Evolutionary conservation across 2,797 vertebrate genomes (phyloP), one percentile per base, ranked within the genome.

Genomic region (Hozukius guyotensis): DNA sequence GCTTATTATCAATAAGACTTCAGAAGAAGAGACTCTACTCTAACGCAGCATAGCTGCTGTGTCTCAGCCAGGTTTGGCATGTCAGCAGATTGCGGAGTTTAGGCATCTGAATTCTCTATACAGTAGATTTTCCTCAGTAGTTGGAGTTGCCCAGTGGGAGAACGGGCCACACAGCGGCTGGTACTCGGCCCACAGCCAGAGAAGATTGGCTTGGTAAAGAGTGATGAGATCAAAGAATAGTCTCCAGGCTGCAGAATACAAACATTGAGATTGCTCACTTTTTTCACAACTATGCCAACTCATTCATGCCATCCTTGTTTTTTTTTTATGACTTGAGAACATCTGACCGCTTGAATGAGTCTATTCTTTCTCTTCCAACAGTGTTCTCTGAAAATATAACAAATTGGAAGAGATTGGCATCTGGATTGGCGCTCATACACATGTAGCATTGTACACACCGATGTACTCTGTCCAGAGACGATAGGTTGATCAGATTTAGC

Each of bases 401-500:
- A 38, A 5, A 16, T 62, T 81, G 74, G 6, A 42, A 71, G 25
- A 46, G 12, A 32, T 12, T 78, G 61, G 59, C 13, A 69, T 22
- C 29, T 80, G 29, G 63, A 34, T 56, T 49, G 8, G 22, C 12
- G 31, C 42, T 57, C 36, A 63, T 62, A 83, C 78, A 87, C 71
- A 77, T 52, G 31, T 11, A 22, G 8, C 53, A 78, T 65, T 84
- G 66, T 77, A 10, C 52, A 52, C 53, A 74, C 31, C 8, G 3
- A 53, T 76, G 22, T 20, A 59, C 68, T 72, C 70, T 24, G 38
- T 64, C 32, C 57, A 62, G 18, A 27, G 59, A 24, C 29, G 57
- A 75, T 49, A 65, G 8, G 22, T 75, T 82, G 46, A 90, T 87
- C 84, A 73, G 42, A 84, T 86, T 88, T 75, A 4, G 55, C 53